Percentiles rank a stretch among this genome's conserved stretches.
phyloP scores from a whole-genome alignment of 2,113 vertebrate genomes.

The Poecilia latipinna region DNA sequence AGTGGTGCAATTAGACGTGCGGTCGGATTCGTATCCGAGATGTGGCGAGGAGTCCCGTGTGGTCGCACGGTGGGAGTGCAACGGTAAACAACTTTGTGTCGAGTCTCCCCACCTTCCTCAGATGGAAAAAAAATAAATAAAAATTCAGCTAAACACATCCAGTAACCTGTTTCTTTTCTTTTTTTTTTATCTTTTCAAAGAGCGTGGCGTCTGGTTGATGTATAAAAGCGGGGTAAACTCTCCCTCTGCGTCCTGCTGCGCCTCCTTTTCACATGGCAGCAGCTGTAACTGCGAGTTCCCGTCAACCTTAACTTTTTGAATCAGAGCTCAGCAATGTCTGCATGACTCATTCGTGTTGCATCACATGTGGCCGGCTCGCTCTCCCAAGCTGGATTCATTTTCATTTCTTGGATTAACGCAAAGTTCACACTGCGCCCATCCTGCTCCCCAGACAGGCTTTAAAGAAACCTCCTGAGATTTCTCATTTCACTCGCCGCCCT shows the following conservation, averaged over 20 bases:
- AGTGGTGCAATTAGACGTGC: constrained; percentile 27
- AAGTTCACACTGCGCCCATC: constrained; percentile 40
- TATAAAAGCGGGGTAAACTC: neutral
- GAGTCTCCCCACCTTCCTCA: constrained; percentile 39
- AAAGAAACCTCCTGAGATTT: constrained; percentile 26
- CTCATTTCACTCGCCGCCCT: constrained; percentile 44
- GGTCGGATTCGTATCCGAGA: constrained; percentile 36
- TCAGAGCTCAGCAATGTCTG: neutral
- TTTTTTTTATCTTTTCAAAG: constrained; percentile 23
- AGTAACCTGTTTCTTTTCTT: constrained; percentile 28
- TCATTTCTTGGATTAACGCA: constrained; percentile 46
- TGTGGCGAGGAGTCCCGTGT: constrained; percentile 42
- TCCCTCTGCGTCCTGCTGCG: neutral
- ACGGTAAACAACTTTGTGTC: constrained; percentile 56
- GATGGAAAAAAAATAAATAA: neutral
- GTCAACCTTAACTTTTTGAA: constrained; percentile 4
- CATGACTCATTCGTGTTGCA: constrained; percentile 6
- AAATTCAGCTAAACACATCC: constrained; percentile 38
- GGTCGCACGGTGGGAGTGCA: constrained; percentile 42
- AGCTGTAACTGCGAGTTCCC: neutral
- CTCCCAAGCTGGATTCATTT: constrained; percentile 19
- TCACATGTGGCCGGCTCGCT: constrained; percentile 24
- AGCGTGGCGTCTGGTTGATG: constrained; percentile 12
- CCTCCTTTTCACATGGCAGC: neutral
- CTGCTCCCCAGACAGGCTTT: constrained; percentile 22